Base-by-base conservation (phyloP, 2,797 vertebrate species). In the Sciaenops ocellatus region DNA sequence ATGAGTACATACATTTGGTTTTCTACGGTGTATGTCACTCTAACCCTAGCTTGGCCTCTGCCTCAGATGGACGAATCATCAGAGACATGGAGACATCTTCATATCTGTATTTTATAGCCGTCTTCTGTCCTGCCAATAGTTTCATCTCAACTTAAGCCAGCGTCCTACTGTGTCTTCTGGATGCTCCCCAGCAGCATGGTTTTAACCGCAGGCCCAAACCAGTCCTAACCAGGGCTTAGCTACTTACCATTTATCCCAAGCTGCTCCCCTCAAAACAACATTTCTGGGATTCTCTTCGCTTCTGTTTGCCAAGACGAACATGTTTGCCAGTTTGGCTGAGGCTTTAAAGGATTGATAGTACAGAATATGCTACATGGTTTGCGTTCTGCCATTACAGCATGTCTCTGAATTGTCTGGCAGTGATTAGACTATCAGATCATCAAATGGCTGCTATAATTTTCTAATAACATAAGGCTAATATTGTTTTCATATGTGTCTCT, bases 221-320 rank as follows among this genome's bases (percentile, higher is more conserved):
- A 64, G 81, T 73, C 83, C 80, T 66, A 81, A 90, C 84, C 88
- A 72, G 80, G 81, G 76, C 80, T 90, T 74, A 83, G 79, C 73
- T 79, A 68, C 84, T 89, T 70, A 74, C 81, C 83, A 77, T 90
- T 90, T 78, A 86, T 85, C 78, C 82, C 60, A 24, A 80, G 84
- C 78, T 69, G 68, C 75, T 89, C 74, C 75, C 83, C 76, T 87
- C 89, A 80, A 76, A 90, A 87, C 87, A 86, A 83, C 88, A 89
- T 90, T 86, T 89, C 79, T 87, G 84, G 84, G 89, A 90, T 91
- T 91, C 80, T 90, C 88, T 86, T 71, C 3, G 72, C 69, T 64
- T 44, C 77, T 4, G 65, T 77, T 86, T 26, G 85, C 87, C 88
- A 82, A 73, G 51, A 16, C 55, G 13, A 13, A 5, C 69, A 20